Evolutionary conservation across 2,113 vertebrate species (phyloP).

Genomic region (Picathartes gymnocephalus): DNA sequence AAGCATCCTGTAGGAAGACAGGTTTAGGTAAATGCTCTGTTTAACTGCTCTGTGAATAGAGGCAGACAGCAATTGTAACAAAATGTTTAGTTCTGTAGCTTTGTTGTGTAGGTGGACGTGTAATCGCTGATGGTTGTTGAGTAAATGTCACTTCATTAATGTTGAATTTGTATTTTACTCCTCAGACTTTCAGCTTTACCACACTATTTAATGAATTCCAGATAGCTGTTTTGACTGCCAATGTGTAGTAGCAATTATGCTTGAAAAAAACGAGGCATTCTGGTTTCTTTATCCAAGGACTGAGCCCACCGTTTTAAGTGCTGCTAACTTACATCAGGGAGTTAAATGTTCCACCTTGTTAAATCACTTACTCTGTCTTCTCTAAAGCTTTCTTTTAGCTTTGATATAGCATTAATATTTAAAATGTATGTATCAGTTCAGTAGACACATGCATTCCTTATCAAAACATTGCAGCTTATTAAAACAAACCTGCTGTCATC

Average conservation of each 20-base stretch:
- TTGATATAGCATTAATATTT: slow-evolving; percentile 14
- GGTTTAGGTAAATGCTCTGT: not conserved
- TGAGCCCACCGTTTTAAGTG: not conserved
- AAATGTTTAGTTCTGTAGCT: not conserved
- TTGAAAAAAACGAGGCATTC: not conserved
- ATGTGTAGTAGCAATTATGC: not conserved
- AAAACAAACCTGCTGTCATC: not conserved
- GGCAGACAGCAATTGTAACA: not conserved
- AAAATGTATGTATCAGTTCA: not conserved
- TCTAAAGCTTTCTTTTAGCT: not conserved
- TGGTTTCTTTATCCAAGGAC: not conserved
- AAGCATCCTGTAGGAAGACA: not conserved
- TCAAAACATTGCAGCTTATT: not conserved
- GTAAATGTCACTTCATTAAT: slow-evolving; percentile 1
- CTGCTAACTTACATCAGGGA: not conserved
- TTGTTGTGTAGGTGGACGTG: not conserved
- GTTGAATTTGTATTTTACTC: slow-evolving; percentile 11
- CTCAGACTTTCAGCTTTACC: not conserved
- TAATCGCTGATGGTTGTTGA: not conserved
- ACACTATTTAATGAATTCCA: not conserved
- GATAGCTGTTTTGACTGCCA: not conserved
- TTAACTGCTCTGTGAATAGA: not conserved
- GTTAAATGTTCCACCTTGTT: not conserved
- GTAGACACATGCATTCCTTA: not conserved
- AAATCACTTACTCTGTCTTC: not conserved